Conservation (phyloP, 2,113 vertebrate genomes). For the Guaruba guarouba region DNA sequence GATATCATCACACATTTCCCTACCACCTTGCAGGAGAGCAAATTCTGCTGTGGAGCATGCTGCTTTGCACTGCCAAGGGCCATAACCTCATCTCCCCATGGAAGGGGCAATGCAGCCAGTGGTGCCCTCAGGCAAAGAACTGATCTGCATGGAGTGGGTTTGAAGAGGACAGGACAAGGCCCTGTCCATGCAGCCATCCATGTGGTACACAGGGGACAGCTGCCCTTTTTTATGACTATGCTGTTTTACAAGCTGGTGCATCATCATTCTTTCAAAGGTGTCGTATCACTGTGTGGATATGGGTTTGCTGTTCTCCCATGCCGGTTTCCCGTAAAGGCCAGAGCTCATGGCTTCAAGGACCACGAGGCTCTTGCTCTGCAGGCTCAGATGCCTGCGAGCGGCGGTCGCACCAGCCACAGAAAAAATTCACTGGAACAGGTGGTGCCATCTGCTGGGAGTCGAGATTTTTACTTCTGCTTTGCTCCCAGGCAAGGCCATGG, state of each 20-base stretch:
- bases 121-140: neutral
- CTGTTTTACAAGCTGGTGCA: neutral
- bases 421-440: neutral
- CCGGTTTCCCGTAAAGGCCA: too few species aligned
- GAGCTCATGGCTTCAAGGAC: neutral
- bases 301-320: neutral
- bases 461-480: neutral
- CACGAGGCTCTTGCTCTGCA: neutral
- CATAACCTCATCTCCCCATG: neutral
- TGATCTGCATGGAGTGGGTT: neutral
- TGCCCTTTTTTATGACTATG: neutral
- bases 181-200: neutral
- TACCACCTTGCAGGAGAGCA: too few species aligned
- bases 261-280: neutral
- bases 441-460: constrained; percentile 13
- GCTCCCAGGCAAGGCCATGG: neutral
- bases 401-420: too few species aligned
- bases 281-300: too few species aligned
- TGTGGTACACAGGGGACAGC: too few species aligned
- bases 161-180: neutral
- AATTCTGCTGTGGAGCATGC: neutral
- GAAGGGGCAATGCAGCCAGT: neutral
- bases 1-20: neutral
- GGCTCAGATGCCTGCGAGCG: neutral
- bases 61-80: neutral